Evolutionary conservation across 92 coral and sea anemone genomes (phyloP), one percentile per base, ranked within the genome.

Genomic region (Blastomussa wellsi): DNA sequence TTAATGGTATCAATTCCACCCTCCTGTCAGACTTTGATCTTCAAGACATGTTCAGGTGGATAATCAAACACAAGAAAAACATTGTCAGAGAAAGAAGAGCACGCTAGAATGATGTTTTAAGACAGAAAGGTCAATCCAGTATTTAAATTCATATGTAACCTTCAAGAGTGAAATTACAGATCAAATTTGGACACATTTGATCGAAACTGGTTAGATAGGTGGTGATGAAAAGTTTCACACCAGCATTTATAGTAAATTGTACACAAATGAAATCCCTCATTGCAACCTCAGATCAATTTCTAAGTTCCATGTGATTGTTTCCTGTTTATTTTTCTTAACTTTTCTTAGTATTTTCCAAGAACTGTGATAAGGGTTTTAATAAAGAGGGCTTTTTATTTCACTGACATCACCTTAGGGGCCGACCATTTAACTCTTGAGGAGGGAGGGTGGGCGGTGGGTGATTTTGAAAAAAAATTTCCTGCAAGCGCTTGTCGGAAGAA

Each of bases 1-100:
- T 83, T 75, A 64, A 79, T 32, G 90, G 79, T 76, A 84, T 44
- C 60, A 72, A 82, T 67, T 72, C 90, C 28, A 89, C 87, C 89
- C 88, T 92, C 33, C 76, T 92, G 55, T 76, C 83, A 84, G 86
- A 89, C 52, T 85, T 88, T 80, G 89, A 91, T 78, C 84, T 86
- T 65, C 92, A 91, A 72, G 84, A 91, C 80, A 86, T 91, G 89
- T 91, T 88, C 74, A 85, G 87, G 53, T 87, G 91, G 91, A 91
- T 91, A 60, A 87, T 68, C 47, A 79, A 91, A 36, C 94, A 91
- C 82, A 91, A 91, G 85, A 88, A 75, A 75, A 91, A 91, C 92
- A 88, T 88, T 88, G 77, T 52, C 57, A 78, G 90, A 52, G 78
- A 60, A 59, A 84, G 86, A 84, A 48, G 82, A 57, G 92, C 92